These are phyloP conservation scores for Cherax destructor DNA, from an alignment of 1,140 invertebrate genomes.

Conservation along the genomic window DNA sequence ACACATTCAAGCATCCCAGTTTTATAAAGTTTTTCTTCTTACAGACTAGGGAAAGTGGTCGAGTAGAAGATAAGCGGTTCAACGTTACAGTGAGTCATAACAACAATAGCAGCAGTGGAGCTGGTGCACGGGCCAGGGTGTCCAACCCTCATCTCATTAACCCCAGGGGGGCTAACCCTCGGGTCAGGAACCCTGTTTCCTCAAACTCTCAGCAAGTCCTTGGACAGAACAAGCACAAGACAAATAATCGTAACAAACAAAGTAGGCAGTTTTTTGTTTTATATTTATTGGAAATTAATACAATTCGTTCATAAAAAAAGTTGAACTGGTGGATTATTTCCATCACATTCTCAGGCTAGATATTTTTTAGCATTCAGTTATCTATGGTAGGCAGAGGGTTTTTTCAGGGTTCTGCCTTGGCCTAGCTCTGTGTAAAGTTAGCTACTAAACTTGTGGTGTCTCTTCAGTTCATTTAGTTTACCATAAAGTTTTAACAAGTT, in stretches of 20 bases:
- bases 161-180: slow-evolving; percentile 24
- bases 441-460: too few species aligned
- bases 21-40: neutral
- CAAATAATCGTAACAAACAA: slow-evolving; percentile 58
- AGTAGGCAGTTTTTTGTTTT: neutral
- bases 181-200: slow-evolving; percentile 56
- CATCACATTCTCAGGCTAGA: too few species aligned
- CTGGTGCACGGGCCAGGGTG: slow-evolving; percentile 35
- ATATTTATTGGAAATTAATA: too few species aligned
- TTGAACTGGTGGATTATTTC: too few species aligned
- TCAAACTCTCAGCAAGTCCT: slow-evolving; percentile 38
- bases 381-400: too few species aligned
- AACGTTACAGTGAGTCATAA: slow-evolving; percentile 55
- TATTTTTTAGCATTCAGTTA: too few species aligned
- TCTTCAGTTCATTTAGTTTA: too few species aligned
- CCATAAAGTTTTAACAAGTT: too few species aligned
- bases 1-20: too few species aligned
- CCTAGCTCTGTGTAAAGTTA: too few species aligned
- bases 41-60: slow-evolving; percentile 21
- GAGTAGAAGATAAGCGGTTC: slow-evolving; percentile 54
- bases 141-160: slow-evolving; percentile 48
- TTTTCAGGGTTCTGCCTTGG: too few species aligned
- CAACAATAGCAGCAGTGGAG: slow-evolving; percentile 39
- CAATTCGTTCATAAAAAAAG: too few species aligned
- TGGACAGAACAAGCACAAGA: slow-evolving; percentile 59